These are phyloP conservation scores for Conistra vaccinii DNA, from an alignment of 2,888 invertebrate genomes.

Conservation along the genomic window DNA sequence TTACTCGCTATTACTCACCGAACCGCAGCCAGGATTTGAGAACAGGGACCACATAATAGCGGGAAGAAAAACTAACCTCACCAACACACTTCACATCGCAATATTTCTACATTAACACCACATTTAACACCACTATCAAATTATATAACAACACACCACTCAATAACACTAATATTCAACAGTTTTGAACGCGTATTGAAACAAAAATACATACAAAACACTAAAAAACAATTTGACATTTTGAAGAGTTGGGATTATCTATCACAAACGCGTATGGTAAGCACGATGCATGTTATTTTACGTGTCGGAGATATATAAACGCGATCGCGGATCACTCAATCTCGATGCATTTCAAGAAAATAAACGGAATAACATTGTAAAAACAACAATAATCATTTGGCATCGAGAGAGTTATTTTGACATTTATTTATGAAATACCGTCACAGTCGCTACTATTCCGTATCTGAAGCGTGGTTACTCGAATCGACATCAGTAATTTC, in stretches of 20 bases:
- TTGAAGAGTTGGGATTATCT: conserved; percentile 74
- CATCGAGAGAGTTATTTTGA: conserved; percentile 88
- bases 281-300: conserved; percentile 59
- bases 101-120: conserved; percentile 67
- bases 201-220: conserved; percentile 79
- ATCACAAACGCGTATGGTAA: conserved; percentile 65
- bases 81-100: conserved; percentile 75
- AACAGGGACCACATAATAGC: conserved; percentile 80
- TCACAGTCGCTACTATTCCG: conserved; percentile 54
- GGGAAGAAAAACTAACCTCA: conserved; percentile 89
- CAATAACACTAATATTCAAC: conserved; percentile 37
- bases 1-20: conserved; percentile 88
- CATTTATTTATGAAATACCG: conserved; percentile 72
- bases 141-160: conserved; percentile 58
- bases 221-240: conserved; percentile 85
- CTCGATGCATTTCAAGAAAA: conserved; percentile 77
- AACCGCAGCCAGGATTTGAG: conserved; percentile 80
- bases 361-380: conserved; percentile 74
- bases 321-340: conserved; percentile 80
- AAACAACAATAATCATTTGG: conserved; percentile 85
- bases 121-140: conserved; percentile 37
- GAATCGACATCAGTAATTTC: conserved; percentile 11
- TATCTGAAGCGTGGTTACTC: conserved; percentile 37
- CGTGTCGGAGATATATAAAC: conserved; percentile 54
- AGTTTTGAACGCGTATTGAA: conserved; percentile 55